Evolutionary conservation across 2,113 vertebrate species (phyloP).

Genomic region (Sterrhoptilus dennistouni): DNA sequence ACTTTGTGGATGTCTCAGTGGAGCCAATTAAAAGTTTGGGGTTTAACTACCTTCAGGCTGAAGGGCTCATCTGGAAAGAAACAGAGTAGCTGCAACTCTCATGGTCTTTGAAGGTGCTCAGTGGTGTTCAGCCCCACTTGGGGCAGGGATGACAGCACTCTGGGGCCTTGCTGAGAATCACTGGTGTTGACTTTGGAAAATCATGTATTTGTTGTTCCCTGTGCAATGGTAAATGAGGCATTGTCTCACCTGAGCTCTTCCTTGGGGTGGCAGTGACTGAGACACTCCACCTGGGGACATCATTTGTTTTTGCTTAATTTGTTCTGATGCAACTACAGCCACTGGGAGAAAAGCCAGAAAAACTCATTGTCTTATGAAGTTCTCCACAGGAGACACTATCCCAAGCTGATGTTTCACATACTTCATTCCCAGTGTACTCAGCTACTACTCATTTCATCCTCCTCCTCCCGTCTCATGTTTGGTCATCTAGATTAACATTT

Average conservation of each 20-base stretch:
- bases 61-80: neutral
- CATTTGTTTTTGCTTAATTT: neutral
- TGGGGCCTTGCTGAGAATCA: neutral
- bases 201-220: neutral
- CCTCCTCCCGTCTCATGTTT: neutral
- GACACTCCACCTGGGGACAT: neutral
- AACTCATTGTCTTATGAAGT: neutral
- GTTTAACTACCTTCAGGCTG: neutral
- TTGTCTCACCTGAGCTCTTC: conserved; percentile 16
- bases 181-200: conserved; percentile 3
- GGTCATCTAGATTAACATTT: neutral
- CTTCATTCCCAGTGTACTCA: neutral
- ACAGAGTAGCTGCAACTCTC: neutral
- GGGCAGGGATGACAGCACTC: neutral
- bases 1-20: conserved; percentile 8
- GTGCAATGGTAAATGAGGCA: neutral
- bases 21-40: conserved; percentile 32
- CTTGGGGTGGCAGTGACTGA: conserved; percentile 13
- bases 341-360: neutral
- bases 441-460: neutral
- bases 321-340: neutral
- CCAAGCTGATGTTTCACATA: neutral
- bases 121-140: neutral
- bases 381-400: neutral
- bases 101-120: neutral